A percentile compares a stretch with the other conserved stretches of the same genome.
Evolutionary conservation across 2,888 invertebrate species (phyloP).

Genomic region (Blomia tropicalis): DNA sequence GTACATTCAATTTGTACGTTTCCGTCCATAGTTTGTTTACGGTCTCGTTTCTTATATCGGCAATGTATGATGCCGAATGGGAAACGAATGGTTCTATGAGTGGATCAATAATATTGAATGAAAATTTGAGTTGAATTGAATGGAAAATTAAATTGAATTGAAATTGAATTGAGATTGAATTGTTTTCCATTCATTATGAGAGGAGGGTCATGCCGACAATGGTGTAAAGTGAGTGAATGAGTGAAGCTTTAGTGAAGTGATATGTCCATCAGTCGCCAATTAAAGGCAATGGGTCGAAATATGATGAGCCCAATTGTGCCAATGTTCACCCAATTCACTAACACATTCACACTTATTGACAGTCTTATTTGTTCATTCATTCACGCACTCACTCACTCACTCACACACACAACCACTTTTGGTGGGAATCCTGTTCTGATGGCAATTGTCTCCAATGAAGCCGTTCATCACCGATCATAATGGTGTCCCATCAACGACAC

Average conservation of each 20-base stretch:
- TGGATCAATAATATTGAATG: neutral
- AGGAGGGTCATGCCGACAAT: no score
- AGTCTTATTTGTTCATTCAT: no score
- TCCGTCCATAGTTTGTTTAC: constrained; percentile 59
- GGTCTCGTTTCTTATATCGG: constrained; percentile 44
- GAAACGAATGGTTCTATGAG: no score
- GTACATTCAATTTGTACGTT: constrained; percentile 50
- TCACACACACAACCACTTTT: no score
- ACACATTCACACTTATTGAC: no score
- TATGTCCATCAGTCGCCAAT: neutral
- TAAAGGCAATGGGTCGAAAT: neutral
- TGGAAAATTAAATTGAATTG: no score
- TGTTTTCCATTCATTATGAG: no score
- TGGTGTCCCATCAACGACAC: constrained; percentile 14
- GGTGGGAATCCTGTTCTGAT: neutral
- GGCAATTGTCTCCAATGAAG: neutral
- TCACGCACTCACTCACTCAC: no score
- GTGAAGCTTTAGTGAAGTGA: neutral
- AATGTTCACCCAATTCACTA: no score
- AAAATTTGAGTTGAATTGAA: neutral
- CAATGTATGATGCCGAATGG: constrained; percentile 37
- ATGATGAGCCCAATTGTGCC: neutral
- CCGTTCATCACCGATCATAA: constrained; percentile 10
- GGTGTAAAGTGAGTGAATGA: no score
- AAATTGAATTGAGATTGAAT: no score